Base-by-base conservation (phyloP, 35 echinoderm and acorn worm genomes). In the Acanthaster planci region DNA sequence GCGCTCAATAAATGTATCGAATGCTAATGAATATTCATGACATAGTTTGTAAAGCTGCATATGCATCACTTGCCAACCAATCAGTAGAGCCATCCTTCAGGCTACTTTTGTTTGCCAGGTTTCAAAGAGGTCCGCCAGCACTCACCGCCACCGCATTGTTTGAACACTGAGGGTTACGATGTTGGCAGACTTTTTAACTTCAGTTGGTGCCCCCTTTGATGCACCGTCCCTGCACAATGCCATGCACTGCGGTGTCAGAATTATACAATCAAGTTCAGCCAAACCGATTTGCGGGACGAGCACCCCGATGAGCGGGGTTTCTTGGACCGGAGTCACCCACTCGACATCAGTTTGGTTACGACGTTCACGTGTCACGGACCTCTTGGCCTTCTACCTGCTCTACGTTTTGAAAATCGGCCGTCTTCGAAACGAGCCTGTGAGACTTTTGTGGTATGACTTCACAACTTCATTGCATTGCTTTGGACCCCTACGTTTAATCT, bases 131-230 rank as follows among this genome's bases (percentile, higher is more conserved):
- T 47, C 42, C 42, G 42, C 42, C 42, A 47, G 42, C 64, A 72
- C 21, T 67, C 59, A 31, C n/a, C 6, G 59, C 29, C 34, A 72
- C 64, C 26, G 64, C 15, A 35, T 72, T 72, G 64, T 72, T 72
- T 72, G 64, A 72, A 72, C 29, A 72, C 42, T 19, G 23, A 72
- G 64, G 34, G 64, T 7, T 72, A 34, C 64, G 15, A 34, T 72
- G 64, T 72, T 72, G 64, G 64, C 64, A 72, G 64, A 72, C 64
- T 72, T 72, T 72, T 72, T 72, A 72, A 72, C 64, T 72, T 72
- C 64, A 72, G 30, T 27, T 72, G 18, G 57, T 60, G 2, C n/a
- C 18, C 29, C n/a, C 64, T 72, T 72, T 72, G 64, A 72, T 72
- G 64, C 34, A 7, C 26, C 26, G 30, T 34, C 64, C 21, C 64